Conservation (phyloP, 1,140 invertebrate species). For the Drosophila azteca region DNA sequence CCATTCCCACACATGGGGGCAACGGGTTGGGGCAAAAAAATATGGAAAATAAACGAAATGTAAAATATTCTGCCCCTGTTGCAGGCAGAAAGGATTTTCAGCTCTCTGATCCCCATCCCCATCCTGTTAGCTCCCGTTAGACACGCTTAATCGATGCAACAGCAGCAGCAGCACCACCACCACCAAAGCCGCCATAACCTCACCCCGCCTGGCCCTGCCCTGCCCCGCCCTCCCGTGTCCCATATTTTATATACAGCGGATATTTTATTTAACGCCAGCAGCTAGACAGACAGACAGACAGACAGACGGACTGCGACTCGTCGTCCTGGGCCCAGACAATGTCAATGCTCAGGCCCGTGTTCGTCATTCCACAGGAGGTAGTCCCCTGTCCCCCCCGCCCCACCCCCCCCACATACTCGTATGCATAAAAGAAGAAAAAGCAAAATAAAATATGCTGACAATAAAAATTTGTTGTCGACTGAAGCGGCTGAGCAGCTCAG, state of each 20-base stretch:
- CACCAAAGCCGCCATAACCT: neutral
- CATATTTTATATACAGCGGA: conserved; percentile 65
- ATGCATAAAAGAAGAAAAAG: conserved; percentile 60
- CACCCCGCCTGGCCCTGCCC: neutral
- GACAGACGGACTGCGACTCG: neutral
- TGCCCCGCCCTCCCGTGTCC: conserved; percentile 21
- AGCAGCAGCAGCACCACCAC: neutral
- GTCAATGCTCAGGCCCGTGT: conserved; percentile 67
- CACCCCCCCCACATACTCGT: neutral
- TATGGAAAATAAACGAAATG: conserved; percentile 54
- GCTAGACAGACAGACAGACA: conserved; percentile 45
- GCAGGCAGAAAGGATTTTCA: conserved; percentile 52
- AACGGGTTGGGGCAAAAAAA: conserved; percentile 24
- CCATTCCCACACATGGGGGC: conserved; percentile 8
- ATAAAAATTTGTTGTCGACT: conserved; percentile 71
- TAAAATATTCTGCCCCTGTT: conserved; percentile 50
- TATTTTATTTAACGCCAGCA: conserved; percentile 79
- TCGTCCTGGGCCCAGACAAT: conserved; percentile 42
- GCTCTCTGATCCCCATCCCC: neutral
- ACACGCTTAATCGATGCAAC: conserved; percentile 76
- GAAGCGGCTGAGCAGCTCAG: conserved; percentile 60
- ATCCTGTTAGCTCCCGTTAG: conserved; percentile 32
- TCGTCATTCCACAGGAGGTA: conserved; percentile 59
- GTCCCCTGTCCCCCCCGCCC: neutral
- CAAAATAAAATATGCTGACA: conserved; percentile 74